Conservation (phyloP, 1,140 invertebrate genomes). For the Zaprionus taronus region DNA sequence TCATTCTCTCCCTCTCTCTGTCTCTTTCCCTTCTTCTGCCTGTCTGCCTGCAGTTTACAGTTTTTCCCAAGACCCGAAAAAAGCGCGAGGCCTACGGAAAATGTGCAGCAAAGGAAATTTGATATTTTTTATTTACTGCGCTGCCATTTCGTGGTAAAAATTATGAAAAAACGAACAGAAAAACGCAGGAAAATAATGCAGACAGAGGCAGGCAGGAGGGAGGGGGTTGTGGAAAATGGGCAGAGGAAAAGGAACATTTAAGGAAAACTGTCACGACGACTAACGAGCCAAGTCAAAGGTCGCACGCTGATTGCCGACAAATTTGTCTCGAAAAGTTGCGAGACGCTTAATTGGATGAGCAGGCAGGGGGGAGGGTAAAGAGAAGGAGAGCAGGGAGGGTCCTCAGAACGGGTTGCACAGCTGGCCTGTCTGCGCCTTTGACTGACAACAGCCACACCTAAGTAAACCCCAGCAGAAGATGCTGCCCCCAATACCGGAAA, state of each 20-base stretch:
- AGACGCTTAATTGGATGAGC: conserved; percentile 71
- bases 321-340: conserved; percentile 71
- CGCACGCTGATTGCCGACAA: conserved; percentile 62
- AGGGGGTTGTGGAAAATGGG: not conserved
- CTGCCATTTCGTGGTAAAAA: conserved; percentile 76
- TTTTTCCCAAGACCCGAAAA: conserved; percentile 56
- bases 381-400: conserved; percentile 7
- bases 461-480: conserved; percentile 51
- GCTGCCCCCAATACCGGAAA: conserved; percentile 68
- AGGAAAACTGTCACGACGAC: conserved; percentile 70
- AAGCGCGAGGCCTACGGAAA: conserved; percentile 53
- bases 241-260: conserved; percentile 16
- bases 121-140: conserved; percentile 65
- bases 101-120: conserved; percentile 73
- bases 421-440: conserved; percentile 72
- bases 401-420: conserved; percentile 35
- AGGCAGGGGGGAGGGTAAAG: not conserved
- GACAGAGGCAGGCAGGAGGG: not conserved
- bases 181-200: conserved; percentile 41
- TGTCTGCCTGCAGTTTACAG: conserved; percentile 56
- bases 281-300: conserved; percentile 81
- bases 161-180: conserved; percentile 62
- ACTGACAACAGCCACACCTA: conserved; percentile 80
- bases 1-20: not conserved
- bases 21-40: not conserved